Percentiles rank a stretch among this genome's conserved stretches.
Evolutionary conservation across 2,888 invertebrate genomes (phyloP).

Genomic region (Stomorhina lunata): DNA sequence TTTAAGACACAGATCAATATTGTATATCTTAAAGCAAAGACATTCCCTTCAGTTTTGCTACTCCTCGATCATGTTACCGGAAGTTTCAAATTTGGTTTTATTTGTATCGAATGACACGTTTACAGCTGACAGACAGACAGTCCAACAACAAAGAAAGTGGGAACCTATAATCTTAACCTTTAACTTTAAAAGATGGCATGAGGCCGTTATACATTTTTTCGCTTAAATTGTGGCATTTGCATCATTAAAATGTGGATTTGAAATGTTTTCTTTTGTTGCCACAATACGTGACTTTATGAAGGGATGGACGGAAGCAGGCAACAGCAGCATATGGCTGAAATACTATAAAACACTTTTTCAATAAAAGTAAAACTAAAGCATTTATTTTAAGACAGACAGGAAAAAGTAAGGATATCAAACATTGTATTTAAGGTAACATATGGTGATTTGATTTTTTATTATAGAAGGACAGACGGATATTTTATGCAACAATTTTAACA

Average conservation of each 20-base stretch:
- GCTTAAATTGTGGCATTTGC: too few species aligned
- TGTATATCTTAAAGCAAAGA: too few species aligned
- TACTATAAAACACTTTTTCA: constrained; percentile 33
- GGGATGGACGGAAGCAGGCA: background rate
- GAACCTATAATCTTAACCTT: constrained; percentile 52
- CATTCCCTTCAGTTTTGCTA: too few species aligned
- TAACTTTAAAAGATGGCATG: constrained; percentile 40
- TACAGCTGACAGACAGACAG: background rate
- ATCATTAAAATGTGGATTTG: constrained; percentile 37
- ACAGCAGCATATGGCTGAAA: background rate
- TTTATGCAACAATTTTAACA: too few species aligned
- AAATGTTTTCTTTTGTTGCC: constrained; percentile 20
- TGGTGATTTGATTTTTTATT: too few species aligned
- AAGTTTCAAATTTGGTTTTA: constrained; percentile 19
- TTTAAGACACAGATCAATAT: too few species aligned
- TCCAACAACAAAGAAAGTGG: background rate
- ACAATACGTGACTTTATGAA: constrained; percentile 60
- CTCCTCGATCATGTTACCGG: constrained; percentile 40
- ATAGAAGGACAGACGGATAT: too few species aligned
- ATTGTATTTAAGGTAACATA: too few species aligned
- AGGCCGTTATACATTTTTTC: too few species aligned
- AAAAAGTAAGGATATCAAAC: too few species aligned
- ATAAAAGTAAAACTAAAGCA: constrained; percentile 44
- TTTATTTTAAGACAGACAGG: too few species aligned
- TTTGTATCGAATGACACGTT: background rate